Base-by-base conservation (phyloP, 2,888 invertebrate genomes). In the Chaitophorus viminalis region DNA sequence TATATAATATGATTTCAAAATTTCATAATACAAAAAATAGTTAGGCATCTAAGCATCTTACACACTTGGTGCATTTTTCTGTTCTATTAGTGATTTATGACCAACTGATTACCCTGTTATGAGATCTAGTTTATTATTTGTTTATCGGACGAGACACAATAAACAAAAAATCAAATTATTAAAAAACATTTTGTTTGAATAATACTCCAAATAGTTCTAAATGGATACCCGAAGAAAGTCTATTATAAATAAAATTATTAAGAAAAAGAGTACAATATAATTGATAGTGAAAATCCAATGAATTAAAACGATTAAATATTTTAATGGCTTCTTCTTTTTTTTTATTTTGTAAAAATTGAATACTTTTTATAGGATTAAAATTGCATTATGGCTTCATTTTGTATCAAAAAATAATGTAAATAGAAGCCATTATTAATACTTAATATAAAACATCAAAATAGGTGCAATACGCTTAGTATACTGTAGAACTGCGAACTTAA, bases 301-400 rank as follows among this genome's bases (percentile, higher is more conserved):
- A 87, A 79, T 87, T 74, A 74, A 79, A 85, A 84, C 25, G 78
- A 79, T 87, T 79, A 60, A 74, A 70, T 74, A 74, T 65, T 87
- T 87, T 54, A 60, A 81, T 46, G 87, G 87, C 46, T 87, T 87
- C 87, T 65, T 72, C 54, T 79, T 54, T 33, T 52, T 78, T 25
- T 60, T 46, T 46, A 9, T 46, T 9, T 46, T 46, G 79, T 36
- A 81, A 54, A 78, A 78, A 52, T 54, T n/a, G 25, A 79, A 46
- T 81, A 81, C 33, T 39, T 87, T 81, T 74, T 79, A 81, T 75
- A 74, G 87, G 87, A 87, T 87, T 87, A 54, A 60, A 46, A 87
- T 74, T 33, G 21, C 36, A 46, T 74, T 87, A 87, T 74, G 87
- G 87, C 87, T 87, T 87, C 87, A 36, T 79, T 65, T 46, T 46